A percentile compares a stretch with the other conserved stretches of the same genome.
Evolutionary conservation across 1,140 invertebrate genomes (phyloP).

Genomic region (Solenopsis fugax): DNA sequence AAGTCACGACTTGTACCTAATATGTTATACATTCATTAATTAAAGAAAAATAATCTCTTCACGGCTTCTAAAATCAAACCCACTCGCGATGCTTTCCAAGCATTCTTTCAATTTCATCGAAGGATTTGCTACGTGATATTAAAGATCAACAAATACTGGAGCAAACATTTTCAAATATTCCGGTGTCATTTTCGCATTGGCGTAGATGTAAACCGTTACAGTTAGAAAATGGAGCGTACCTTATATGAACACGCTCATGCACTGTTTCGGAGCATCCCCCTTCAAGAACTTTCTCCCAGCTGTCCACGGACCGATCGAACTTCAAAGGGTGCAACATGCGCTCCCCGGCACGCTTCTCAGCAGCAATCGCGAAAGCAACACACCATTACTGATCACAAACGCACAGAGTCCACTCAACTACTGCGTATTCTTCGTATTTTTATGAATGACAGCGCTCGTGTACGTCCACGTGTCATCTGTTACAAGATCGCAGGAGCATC

Average conservation of each 20-base stretch:
- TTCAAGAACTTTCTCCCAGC: slow-evolving; percentile 51
- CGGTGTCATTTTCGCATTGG: not conserved
- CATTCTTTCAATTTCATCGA: not conserved
- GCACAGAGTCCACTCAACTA: not conserved
- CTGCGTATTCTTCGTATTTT: not conserved
- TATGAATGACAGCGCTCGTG: slow-evolving; percentile 10
- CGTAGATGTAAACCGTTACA: not conserved
- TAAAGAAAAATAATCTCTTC: not conserved
- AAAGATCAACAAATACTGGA: slow-evolving; percentile 28
- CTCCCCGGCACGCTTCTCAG: slow-evolving; percentile 36
- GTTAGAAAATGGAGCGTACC: slow-evolving; percentile 52
- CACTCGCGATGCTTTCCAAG: not conserved
- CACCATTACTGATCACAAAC: not conserved
- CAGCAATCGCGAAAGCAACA: slow-evolving; percentile 30
- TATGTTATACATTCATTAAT: not conserved
- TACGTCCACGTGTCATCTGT: slow-evolving; percentile 54
- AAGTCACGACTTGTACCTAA: not conserved
- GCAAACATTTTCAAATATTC: not conserved
- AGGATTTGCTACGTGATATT: not conserved
- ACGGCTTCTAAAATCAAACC: not conserved
- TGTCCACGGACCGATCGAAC: slow-evolving; percentile 67
- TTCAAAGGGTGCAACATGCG: slow-evolving; percentile 71
- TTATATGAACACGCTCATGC: slow-evolving; percentile 37
- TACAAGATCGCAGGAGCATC: not conserved
- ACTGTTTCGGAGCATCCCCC: slow-evolving; percentile 67